Percentiles rank a stretch among this genome's conserved stretches.
phyloP scores from a whole-genome alignment of 2,888 invertebrate genomes.

The Eristalis arbustorum region DNA sequence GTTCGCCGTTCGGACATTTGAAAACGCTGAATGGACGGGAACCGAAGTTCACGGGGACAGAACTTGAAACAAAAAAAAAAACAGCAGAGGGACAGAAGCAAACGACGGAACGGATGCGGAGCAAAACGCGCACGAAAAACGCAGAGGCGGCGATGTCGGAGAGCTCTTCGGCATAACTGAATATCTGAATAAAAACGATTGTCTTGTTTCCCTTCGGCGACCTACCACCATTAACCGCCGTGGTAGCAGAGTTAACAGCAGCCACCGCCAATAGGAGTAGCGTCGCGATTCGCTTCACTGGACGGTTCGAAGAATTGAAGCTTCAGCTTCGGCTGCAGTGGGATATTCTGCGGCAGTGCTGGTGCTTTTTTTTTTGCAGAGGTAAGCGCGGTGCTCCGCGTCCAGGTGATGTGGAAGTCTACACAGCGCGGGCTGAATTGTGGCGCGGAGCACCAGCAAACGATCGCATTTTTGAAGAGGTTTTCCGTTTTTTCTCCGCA shows the following conservation, averaged over 20 bases:
- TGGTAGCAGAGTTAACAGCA: not conserved
- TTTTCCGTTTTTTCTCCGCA: not conserved
- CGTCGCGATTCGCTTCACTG: conserved; percentile 45
- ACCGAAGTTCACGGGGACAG: not conserved
- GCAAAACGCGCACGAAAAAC: conserved; percentile 37
- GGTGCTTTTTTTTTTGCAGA: not conserved
- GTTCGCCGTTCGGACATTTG: not conserved
- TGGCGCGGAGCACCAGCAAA: not conserved
- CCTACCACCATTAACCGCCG: conserved; percentile 9
- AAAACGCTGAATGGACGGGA: not conserved
- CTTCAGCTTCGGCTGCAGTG: not conserved
- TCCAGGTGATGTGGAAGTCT: not conserved
- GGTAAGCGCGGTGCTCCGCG: not conserved
- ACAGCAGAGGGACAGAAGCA: conserved; percentile 13
- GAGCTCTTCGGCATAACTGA: conserved; percentile 79
- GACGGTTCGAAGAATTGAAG: conserved; percentile 1
- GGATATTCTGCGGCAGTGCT: not conserved
- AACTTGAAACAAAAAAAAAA: too few relatives aligned
- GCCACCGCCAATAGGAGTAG: not conserved
- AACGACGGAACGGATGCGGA: conserved; percentile 6
- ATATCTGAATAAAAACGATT: conserved; percentile 67
- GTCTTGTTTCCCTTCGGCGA: conserved; percentile 29
- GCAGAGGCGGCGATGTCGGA: conserved; percentile 74
- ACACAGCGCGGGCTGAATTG: not conserved
- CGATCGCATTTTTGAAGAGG: not conserved